Evolutionary conservation across 1,140 invertebrate species (phyloP).

Genomic region (Sycophaga agraensis): DNA sequence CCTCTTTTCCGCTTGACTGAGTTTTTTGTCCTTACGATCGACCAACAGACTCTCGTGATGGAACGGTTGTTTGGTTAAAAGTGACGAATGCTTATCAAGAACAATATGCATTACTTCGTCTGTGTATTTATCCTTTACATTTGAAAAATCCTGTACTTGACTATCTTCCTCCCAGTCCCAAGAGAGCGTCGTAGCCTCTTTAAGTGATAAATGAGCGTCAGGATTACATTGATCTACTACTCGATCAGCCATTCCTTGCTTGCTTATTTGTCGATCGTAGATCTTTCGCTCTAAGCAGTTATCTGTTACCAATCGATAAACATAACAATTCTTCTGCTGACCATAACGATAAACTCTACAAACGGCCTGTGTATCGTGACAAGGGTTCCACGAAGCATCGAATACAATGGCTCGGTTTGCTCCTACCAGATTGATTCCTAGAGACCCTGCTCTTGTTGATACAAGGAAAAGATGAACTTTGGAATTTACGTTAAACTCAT

Average conservation of each 20-base stretch:
- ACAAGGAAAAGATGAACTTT: slow-evolving; percentile 90
- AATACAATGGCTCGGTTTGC: slow-evolving; percentile 97
- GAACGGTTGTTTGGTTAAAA: slow-evolving; percentile 87
- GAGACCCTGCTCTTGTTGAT: slow-evolving; percentile 94
- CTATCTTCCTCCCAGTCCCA: slow-evolving; percentile 87
- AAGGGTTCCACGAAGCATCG: slow-evolving; percentile 99
- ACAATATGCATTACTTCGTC: slow-evolving; percentile 82
- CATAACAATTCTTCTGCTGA: slow-evolving; percentile 90
- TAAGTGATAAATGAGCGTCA: slow-evolving; percentile 90
- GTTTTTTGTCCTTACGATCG: slow-evolving; percentile 92
- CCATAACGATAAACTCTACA: slow-evolving; percentile 96
- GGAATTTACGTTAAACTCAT: slow-evolving; percentile 94
- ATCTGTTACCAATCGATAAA: slow-evolving; percentile 95
- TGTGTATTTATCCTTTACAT: slow-evolving; percentile 71
- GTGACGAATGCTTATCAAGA: slow-evolving; percentile 66
- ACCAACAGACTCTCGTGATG: slow-evolving; percentile 95
- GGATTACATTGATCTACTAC: slow-evolving; percentile 98
- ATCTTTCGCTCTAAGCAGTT: slow-evolving; percentile 97
- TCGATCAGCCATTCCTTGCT: slow-evolving; percentile 95
- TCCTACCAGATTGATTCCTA: slow-evolving; percentile 97
- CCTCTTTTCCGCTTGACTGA: slow-evolving; percentile 92
- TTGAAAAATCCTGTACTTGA: slow-evolving; percentile 70
- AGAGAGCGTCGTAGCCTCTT: slow-evolving; percentile 92
- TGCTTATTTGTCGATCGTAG: slow-evolving; percentile 97
- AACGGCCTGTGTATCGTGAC: slow-evolving; percentile 97